These are phyloP conservation scores for Progne subis DNA, from an alignment of 2,113 vertebrate genomes.

Conservation along the genomic window DNA sequence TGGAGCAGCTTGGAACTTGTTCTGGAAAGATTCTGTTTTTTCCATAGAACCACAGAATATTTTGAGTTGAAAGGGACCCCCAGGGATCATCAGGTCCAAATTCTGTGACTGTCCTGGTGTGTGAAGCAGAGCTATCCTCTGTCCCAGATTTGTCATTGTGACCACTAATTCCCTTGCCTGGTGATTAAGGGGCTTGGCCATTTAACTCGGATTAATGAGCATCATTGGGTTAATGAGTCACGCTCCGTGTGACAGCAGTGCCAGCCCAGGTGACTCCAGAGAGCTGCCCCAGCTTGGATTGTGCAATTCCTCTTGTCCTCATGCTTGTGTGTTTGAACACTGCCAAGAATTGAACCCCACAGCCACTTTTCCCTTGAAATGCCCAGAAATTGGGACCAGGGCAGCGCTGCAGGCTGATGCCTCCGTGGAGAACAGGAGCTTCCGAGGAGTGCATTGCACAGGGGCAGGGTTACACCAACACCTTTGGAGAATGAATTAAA, in stretches of 20 bases:
- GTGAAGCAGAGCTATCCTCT: neutral
- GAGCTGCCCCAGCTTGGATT: fast-evolving
- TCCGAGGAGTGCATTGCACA: neutral
- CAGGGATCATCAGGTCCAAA: neutral
- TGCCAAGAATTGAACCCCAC: neutral
- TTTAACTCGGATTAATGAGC: neutral
- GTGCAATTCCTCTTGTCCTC: neutral
- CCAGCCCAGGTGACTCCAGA: neutral
- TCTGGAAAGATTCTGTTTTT: neutral
- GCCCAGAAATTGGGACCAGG: neutral
- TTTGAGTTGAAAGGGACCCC: neutral
- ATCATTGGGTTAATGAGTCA: neutral
- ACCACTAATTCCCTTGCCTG: neutral
- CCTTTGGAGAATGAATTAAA: neutral
- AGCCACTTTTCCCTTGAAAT: neutral
- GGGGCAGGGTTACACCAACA: neutral
- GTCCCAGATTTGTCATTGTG: neutral
- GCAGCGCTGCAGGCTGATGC: neutral
- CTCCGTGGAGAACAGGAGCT: fast-evolving
- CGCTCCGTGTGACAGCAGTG: neutral
- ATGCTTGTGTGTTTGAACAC: neutral
- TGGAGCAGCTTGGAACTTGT: neutral
- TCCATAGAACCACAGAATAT: neutral
- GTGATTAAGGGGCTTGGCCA: neutral
- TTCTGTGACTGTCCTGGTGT: neutral